Evolutionary conservation across 2,888 invertebrate species (phyloP), one percentile per base, ranked within the genome.

Genomic region (Deilephila porcellus): DNA sequence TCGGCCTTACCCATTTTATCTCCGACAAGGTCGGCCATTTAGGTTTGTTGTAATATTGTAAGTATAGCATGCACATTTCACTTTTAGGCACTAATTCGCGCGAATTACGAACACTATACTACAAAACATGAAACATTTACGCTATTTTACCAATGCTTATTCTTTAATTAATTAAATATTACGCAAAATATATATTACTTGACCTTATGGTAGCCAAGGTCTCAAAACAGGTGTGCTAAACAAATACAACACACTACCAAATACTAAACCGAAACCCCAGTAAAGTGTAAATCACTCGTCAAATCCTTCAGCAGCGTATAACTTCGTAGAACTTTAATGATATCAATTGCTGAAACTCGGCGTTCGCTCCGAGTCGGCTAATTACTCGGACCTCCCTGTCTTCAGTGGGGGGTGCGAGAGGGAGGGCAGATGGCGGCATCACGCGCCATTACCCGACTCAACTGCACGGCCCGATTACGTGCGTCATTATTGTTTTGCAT

Each of bases 361-460:
- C 73, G 78, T 75, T 80, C 81, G 74, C 52, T 67, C 25, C 76
- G 82, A 84, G 84, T 86, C 86, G 76, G 82, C 83, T 88, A 87
- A 88, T 86, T 88, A 86, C 79, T 76, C 76, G 72, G 77, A n/a
- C 70, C 78, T 81, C 79, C 79, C 72, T 60, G 79, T 78, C 77
- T 74, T 77, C 75, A 71, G 56, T 71, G 29, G 59, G 60, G 53
- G 72, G 73, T 76, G 76, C 72, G 77, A 76, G 78, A 76, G 74
- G n/a, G 80, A 78, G 74, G 76, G 71, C 71, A 62, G 76, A 76
- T 75, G 80, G 81, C 89, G 89, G 82, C 81, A 88, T 90, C 83
- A 87, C 89, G 81, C 83, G 79, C 86, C 89, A 90, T 90, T 90
- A 90, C 86, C 81, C 85, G 73, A 25, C 45, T 45, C 45, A 67